Evolutionary conservation across 2,888 invertebrate species (phyloP), one percentile per base, ranked within the genome.

Genomic region (Apamea monoglypha): DNA sequence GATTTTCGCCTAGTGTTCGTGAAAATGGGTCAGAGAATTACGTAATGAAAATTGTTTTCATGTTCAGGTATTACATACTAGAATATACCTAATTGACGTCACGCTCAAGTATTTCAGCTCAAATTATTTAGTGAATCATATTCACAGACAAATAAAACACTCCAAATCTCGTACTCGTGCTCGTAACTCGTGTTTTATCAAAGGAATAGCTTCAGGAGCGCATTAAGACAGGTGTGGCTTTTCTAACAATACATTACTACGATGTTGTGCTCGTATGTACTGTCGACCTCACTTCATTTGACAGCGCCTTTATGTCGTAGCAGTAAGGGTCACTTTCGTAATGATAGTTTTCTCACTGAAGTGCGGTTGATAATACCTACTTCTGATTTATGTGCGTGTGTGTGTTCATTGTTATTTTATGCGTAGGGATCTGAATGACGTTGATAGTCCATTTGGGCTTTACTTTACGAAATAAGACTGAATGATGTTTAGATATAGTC

Each of bases 111-210:
- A 88, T 88, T 86, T 75, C 76, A 79, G 81, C 76, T 89, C 86
- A 90, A 82, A 92, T 91, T 89, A 90, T 89, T 88, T 86, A 87
- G 84, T 91, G 91, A 92, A 90, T 91, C 91, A 90, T 87, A 82
- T 88, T 86, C 44, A 83, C 86, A 87, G 86, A 91, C 91, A 94
- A 94, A 93, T 94, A 93, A 92, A 93, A 90, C 93, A 92, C 92
- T 94, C 85, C 92, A 94, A 88, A 85, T 83, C 56, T 85, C 36
- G 68, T 67, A 63, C 80, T 74, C 10, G 44, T 63, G 83, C 85
- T 86, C 77, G 53, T 74, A 76, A 88, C 86, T 77, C 44, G 68
- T 84, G 88, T 89, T 87, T 92, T 90, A 93, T 92, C 92, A 77
- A 77, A 69, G 75, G 79, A 87, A 91, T 91, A 87, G 85, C 82